Conservation (phyloP, 2,797 vertebrate genomes). For the Pipistrellus kuhlii region DNA sequence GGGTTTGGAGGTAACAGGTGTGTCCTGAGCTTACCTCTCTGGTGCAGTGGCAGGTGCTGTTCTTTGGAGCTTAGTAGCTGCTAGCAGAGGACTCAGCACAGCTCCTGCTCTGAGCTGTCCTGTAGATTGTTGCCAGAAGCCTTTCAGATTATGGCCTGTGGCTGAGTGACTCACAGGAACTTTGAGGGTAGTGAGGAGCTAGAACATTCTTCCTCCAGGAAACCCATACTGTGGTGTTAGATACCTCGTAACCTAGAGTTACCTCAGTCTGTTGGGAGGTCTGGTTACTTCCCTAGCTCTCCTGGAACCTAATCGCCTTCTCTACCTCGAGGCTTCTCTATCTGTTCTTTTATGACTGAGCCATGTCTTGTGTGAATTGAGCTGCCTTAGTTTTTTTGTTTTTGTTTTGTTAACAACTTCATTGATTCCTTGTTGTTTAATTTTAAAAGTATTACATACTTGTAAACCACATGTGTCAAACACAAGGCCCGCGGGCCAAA, state of each 20-base stretch:
- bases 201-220: neutral
- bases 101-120: neutral
- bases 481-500: too few relatives aligned
- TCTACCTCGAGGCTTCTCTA: neutral
- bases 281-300: neutral
- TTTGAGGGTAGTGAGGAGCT: neutral
- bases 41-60: neutral
- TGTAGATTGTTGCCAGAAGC: neutral
- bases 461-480: too few relatives aligned
- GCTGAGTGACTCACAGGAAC: neutral
- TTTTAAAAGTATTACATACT: neutral
- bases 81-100: neutral
- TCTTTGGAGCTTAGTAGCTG: neutral
- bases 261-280: fast-evolving
- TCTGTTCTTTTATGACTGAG: neutral
- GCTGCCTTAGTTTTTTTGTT: neutral
- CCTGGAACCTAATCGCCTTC: neutral
- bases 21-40: neutral
- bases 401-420: neutral
- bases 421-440: constrained; percentile 36
- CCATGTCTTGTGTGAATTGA: neutral
- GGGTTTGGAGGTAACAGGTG: neutral
- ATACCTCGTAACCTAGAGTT: neutral
- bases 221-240: neutral
- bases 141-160: neutral